Evolutionary conservation across 2,797 vertebrate genomes (phyloP).

Genomic region (Chromis chromis): DNA sequence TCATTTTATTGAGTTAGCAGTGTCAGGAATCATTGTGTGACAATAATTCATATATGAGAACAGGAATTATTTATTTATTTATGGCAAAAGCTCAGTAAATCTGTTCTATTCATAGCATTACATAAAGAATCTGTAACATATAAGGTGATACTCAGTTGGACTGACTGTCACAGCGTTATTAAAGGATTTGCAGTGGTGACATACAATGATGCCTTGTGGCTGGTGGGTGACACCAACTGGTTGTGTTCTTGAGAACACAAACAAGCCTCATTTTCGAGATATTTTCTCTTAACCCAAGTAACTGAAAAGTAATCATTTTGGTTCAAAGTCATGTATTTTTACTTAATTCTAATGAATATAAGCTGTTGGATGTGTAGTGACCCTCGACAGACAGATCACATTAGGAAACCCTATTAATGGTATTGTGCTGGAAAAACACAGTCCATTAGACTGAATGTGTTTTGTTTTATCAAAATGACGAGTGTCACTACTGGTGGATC

Average conservation of each 20-base stretch:
- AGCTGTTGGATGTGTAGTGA: neutral
- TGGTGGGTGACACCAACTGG: slow-evolving; percentile 23
- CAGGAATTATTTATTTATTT: no score
- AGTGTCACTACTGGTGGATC: no score
- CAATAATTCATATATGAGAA: slow-evolving; percentile 4
- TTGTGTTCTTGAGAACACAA: neutral
- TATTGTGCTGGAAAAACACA: slow-evolving; percentile 1
- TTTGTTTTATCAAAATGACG: slow-evolving; percentile 18
- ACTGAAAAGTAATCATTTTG: neutral
- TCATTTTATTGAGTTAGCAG: neutral
- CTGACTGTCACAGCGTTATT: slow-evolving; percentile 8
- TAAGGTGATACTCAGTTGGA: slow-evolving; percentile 10
- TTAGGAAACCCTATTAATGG: slow-evolving; percentile 19
- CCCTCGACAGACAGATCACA: neutral
- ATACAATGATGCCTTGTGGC: neutral
- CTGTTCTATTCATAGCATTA: no score
- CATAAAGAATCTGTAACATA: slow-evolving; percentile 6
- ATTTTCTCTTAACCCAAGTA: no score
- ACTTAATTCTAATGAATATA: neutral
- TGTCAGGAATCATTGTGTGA: neutral
- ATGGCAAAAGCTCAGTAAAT: no score
- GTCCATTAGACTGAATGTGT: neutral
- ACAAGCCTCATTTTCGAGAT: neutral
- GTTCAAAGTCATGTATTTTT: slow-evolving; percentile 1
- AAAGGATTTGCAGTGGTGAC: neutral